Evolutionary conservation across 2,797 vertebrate genomes (phyloP), one percentile per base, ranked within the genome.

Genomic region (Hoplostethus atlanticus): DNA sequence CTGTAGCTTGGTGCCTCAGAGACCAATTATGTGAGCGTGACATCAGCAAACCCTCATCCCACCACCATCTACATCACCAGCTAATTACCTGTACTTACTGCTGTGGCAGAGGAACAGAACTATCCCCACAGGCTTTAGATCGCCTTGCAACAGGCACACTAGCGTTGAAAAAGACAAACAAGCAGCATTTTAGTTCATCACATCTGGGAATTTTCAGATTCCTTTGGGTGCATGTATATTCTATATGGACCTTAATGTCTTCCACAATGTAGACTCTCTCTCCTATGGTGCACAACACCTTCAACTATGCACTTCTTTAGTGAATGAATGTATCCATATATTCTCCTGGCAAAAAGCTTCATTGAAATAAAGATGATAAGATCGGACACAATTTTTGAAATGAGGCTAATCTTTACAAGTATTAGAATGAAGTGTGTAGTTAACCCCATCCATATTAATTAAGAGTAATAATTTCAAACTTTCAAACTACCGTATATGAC

Each of bases 1-100:
- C 66, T 9, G 1, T 38, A 21, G 8, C 21, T 63, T 8, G 11
- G 68, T 17, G 59, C 81, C 71, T 64, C 30, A 10, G 87, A 84
- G 85, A 84, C 71, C 71, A 85, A 89, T 89, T 89, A 88, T 66
- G 56, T 51, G 70, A 85, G 65, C 16, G 51, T 72, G 34, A 68
- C 69, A 74, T 80, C 80, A 80, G 80, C 58, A 56, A 36, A 60
- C 38, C 31, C 30, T 68, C 34, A 63, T 72, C 77, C 44, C 71
- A 36, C 28, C 69, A 68, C 77, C 69, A n/a, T 81, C 58, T 51
- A 60, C 81, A 71, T 63, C 69, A 46, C 66, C 59, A 17, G 58
- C 63, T 84, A 80, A 87, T 90, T 79, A 68, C 57, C 47, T 76
- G 61, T 10, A 74, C 67, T 68, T 71, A 72, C 36, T 62, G 54